Evolutionary conservation across 2,888 invertebrate species (phyloP).

Genomic region (Drosophila putrida): DNA sequence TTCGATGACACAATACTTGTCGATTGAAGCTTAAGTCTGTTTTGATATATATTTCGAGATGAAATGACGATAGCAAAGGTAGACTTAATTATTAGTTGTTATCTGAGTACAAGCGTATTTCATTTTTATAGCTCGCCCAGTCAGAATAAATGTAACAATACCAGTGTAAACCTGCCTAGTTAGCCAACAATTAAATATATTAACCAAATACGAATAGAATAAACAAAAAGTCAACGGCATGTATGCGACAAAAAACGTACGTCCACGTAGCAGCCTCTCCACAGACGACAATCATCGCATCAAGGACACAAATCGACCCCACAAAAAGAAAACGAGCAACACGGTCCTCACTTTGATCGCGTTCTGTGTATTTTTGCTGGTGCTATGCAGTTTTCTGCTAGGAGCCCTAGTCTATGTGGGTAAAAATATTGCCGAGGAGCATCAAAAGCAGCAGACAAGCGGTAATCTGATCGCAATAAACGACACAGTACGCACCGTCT

Average conservation of each 20-base stretch:
- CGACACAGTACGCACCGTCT: constrained; percentile 61
- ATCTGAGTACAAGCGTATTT: constrained; percentile 3
- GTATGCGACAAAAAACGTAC: constrained; percentile 83
- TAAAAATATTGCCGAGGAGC: constrained; percentile 81
- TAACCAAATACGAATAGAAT: constrained; percentile 12
- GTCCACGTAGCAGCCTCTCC: constrained; percentile 84
- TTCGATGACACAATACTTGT: constrained; percentile 44
- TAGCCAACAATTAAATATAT: constrained; percentile 16
- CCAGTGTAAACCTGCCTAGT: constrained; percentile 40
- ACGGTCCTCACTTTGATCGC: constrained; percentile 83
- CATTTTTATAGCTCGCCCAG: constrained; percentile 10
- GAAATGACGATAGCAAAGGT: constrained; percentile 3
- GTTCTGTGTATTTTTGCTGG: constrained; percentile 83
- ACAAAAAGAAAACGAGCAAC: constrained; percentile 72
- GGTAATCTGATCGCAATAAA: constrained; percentile 40
- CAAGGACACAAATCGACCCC: constrained; percentile 68
- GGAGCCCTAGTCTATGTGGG: constrained; percentile 84
- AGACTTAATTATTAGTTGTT: constrained; percentile 2
- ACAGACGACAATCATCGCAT: constrained; percentile 84
- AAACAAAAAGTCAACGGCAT: constrained; percentile 61
- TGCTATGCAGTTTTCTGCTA: constrained; percentile 83
- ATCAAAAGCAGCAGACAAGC: constrained; percentile 51
- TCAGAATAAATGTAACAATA: constrained; percentile 26
- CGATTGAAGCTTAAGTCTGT: constrained; percentile 6
- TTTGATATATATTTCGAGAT: constrained; percentile 31